Conservation (phyloP, 1,140 invertebrate genomes). For the Frieseomelitta varia region DNA sequence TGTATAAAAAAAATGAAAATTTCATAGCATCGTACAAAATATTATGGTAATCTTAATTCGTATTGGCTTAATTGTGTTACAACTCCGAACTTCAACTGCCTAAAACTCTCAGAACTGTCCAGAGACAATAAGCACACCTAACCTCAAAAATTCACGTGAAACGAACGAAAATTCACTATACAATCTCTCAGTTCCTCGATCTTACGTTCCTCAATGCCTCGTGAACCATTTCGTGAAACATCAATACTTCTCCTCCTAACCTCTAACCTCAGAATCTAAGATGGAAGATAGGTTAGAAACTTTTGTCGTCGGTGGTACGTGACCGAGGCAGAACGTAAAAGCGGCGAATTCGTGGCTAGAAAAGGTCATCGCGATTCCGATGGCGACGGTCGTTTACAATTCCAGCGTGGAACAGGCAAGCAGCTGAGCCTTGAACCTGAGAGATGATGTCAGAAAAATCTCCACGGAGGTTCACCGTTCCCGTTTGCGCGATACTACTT, state of each 20-base stretch:
- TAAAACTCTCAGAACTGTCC: too few relatives aligned
- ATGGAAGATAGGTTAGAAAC: neutral
- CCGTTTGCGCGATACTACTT: neutral
- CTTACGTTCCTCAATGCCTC: too few relatives aligned
- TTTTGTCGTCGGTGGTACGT: neutral
- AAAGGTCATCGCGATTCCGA: neutral
- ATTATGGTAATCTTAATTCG: too few relatives aligned
- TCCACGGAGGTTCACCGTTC: neutral
- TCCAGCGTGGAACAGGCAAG: conserved; percentile 33
- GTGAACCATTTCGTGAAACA: neutral
- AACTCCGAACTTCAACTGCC: too few relatives aligned
- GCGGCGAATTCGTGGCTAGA: neutral
- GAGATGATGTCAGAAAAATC: conserved; percentile 41
- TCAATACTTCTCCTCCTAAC: neutral
- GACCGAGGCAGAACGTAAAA: neutral
- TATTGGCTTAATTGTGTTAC: too few relatives aligned
- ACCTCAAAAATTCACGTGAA: neutral
- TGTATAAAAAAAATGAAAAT: too few relatives aligned
- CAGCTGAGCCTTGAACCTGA: conserved; percentile 49
- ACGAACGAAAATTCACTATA: neutral
- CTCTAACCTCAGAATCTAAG: neutral
- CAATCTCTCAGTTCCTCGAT: neutral
- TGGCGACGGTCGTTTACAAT: conserved; percentile 40
- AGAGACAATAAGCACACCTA: neutral
- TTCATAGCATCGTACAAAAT: too few relatives aligned